Base-by-base conservation (phyloP, 2,797 vertebrate genomes). In the Lophotriccus pileatus region DNA sequence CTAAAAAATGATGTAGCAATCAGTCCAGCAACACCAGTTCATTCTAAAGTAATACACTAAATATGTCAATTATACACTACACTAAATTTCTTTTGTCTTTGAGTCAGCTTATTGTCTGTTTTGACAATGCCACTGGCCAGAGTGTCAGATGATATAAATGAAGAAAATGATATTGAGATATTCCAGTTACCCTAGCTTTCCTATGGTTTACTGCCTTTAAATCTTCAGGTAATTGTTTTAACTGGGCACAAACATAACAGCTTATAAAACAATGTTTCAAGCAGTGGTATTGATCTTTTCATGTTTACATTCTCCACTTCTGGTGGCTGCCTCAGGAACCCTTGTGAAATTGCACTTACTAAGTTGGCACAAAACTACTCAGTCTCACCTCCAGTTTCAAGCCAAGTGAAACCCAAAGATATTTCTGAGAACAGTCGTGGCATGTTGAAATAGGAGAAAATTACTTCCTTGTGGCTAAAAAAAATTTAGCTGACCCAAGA, bases 391-490 rank as follows among this genome's bases (percentile, higher is more conserved):
- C n/a, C 37, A 49, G 23, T 58, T 91, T 93, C 46, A 87, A 84
- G 88, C 52, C 59, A 90, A 63, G 21, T 66, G 80, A 96, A 93
- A 92, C 28, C 3, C 34, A 47, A 76, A 59, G 32, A 34, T 59
- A 66, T 68, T 92, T 75, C 77, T 94, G 39, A 74, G 46, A 80
- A 69, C 36, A 84, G 46, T 28, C 37, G 28, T 5, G 32, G 53
- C 34, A 69, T 78, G 59, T 88, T 36, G 69, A 87, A 89, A 93
- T n/a, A 81, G 36, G 36, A 76, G 39, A 79, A 90, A 87, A 64
- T 74, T 47, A 82, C 67, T 93, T 90, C 63, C 50, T 81, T 68
- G n/a, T 58, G 56, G 32, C 23, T 80, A 82, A 92, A 95, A 95
- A 46, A 87, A 53, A 32, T 62, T 69, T 79, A 58, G 24, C 28